A percentile compares a stretch with the other conserved stretches of the same genome.
Evolutionary conservation across 2,113 vertebrate species (phyloP).

Genomic region (Dicrurus megarhynchus): DNA sequence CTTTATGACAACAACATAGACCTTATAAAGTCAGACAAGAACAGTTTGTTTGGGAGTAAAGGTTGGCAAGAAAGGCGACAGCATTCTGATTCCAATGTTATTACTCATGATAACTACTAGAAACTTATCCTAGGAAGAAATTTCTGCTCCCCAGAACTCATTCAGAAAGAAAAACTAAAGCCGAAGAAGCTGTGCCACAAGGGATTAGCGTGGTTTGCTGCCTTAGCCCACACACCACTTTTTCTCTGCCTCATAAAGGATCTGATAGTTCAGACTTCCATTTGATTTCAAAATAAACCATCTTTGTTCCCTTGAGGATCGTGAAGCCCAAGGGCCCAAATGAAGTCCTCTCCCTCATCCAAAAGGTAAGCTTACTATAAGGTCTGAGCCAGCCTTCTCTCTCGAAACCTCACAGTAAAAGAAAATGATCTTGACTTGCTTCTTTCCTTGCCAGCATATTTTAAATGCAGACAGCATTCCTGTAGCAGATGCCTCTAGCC

Average conservation of each 20-base stretch:
- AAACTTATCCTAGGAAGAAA: neutral
- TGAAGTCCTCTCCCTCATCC: neutral
- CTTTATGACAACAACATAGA: neutral
- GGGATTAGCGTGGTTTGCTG: neutral
- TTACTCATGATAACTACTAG: neutral
- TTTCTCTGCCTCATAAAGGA: neutral
- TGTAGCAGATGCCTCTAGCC: neutral
- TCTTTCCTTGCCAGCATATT: neutral
- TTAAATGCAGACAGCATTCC: neutral
- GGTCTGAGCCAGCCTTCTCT: neutral
- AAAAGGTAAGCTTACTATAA: neutral
- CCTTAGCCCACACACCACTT: neutral
- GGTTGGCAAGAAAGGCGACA: neutral
- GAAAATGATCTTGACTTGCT: neutral
- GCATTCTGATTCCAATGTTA: neutral
- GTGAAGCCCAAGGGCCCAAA: neutral
- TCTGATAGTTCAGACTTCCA: neutral
- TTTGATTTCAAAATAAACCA: neutral
- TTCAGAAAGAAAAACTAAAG: neutral
- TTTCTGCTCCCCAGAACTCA: neutral
- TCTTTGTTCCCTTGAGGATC: neutral
- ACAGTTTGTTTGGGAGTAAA: neutral
- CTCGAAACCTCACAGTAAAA: neutral
- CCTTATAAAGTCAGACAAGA: neutral
- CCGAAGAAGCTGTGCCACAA: neutral